A percentile compares a stretch with the other conserved stretches of the same genome.
Conservation (phyloP, 23 tunicate species). For the Ascidia mentula region DNA sequence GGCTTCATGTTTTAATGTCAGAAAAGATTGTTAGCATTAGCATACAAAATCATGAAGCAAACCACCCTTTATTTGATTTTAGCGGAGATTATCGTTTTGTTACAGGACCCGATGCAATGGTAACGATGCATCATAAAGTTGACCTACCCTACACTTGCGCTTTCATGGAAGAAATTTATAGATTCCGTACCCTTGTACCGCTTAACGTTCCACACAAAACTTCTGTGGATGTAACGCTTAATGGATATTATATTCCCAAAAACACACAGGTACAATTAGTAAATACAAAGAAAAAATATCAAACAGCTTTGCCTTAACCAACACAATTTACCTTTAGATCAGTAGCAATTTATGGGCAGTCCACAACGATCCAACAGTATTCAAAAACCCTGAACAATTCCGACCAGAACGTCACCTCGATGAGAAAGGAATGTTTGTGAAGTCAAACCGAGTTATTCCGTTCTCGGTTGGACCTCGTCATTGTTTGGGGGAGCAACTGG, state of each 20-base stretch:
- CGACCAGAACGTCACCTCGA: neutral
- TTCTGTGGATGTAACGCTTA: neutral
- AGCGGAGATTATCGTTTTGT: neutral
- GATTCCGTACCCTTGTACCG: conserved; percentile 15
- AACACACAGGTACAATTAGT: neutral
- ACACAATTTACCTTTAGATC: neutral
- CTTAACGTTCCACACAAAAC: conserved; percentile 15
- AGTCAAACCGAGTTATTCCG: conserved; percentile 5
- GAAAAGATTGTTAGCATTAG: too few species aligned
- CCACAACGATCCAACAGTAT: conserved; percentile 9
- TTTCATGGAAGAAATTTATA: conserved; percentile 18
- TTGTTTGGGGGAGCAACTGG: conserved; percentile 11
- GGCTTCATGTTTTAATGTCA: too few species aligned
- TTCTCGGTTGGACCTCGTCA: conserved; percentile 11
- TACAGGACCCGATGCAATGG: neutral
- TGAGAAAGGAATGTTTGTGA: conserved; percentile 16
- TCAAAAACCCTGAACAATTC: neutral
- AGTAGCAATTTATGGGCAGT: conserved; percentile 2
- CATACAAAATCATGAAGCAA: too few species aligned
- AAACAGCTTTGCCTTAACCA: neutral
- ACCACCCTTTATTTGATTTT: neutral
- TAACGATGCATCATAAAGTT: neutral
- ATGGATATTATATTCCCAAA: conserved; percentile 2
- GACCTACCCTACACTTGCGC: conserved; percentile 29
- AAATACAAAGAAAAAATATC: neutral